phyloP scores from a whole-genome alignment of 2,888 invertebrate species.

The Trichogramma dendrolimi region DNA sequence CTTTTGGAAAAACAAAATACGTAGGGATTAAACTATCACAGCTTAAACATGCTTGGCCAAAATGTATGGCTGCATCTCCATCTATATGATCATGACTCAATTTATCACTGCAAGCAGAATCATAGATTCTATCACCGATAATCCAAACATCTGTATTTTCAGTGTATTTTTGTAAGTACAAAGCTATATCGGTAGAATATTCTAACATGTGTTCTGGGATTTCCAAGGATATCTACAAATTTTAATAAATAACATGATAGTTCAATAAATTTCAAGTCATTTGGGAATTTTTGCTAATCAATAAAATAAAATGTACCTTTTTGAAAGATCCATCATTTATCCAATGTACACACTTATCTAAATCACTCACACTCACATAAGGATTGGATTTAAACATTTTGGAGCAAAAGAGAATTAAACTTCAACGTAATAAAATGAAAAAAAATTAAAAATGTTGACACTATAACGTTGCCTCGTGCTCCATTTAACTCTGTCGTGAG shows the following conservation, averaged over 20 bases:
- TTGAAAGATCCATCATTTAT: constrained; percentile 12
- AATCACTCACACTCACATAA: neutral
- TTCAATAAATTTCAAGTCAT: too few relatives aligned
- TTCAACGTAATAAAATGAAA: too few relatives aligned
- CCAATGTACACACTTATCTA: constrained; percentile 17
- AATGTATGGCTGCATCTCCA: constrained; percentile 85
- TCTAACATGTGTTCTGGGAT: constrained; percentile 79
- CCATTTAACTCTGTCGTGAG: too few relatives aligned
- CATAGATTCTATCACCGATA: constrained; percentile 87
- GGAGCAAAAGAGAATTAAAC: too few relatives aligned
- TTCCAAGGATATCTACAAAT: constrained; percentile 77
- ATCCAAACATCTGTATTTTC: constrained; percentile 66
- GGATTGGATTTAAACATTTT: too few relatives aligned
- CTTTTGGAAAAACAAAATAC: constrained; percentile 67
- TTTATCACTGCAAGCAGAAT: constrained; percentile 87
- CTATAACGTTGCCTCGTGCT: too few relatives aligned
- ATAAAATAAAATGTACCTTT: constrained; percentile 6
- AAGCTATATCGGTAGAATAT: constrained; percentile 66
- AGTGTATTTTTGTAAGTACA: constrained; percentile 53
- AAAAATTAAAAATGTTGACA: too few relatives aligned
- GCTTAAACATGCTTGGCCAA: constrained; percentile 82
- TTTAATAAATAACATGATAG: neutral
- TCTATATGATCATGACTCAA: constrained; percentile 84
- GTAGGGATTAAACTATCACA: constrained; percentile 70
- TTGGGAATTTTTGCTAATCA: neutral